A percentile compares a stretch with the other conserved stretches of the same genome.
phyloP scores from a whole-genome alignment of 1,140 invertebrate genomes.

The Bombus sylvicola region DNA sequence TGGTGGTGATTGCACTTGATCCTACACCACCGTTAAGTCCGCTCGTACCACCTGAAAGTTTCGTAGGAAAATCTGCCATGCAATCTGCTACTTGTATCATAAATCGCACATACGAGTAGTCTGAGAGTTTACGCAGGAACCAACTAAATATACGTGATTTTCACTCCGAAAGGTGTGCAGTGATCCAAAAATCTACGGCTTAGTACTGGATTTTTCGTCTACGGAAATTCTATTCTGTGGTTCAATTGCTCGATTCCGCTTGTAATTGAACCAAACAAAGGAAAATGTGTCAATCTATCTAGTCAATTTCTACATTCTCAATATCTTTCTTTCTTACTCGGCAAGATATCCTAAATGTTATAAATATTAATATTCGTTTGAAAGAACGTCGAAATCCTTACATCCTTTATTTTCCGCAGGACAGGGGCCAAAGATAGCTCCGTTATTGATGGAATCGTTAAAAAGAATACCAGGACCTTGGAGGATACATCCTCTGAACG shows the following conservation, averaged over 20 bases:
- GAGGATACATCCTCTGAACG: slow-evolving; percentile 91
- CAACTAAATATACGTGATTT: background rate
- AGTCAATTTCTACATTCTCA: background rate
- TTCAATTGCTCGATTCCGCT: too few relatives aligned
- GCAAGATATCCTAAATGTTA: background rate
- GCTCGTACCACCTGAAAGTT: slow-evolving; percentile 77
- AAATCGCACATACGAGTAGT: background rate
- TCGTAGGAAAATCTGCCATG: slow-evolving; percentile 69
- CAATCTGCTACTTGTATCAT: slow-evolving; percentile 57
- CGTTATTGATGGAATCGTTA: slow-evolving; percentile 85
- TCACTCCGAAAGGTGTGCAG: slow-evolving; percentile 26
- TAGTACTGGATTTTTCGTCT: background rate
- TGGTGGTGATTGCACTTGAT: slow-evolving; percentile 77
- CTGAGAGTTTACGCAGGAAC: background rate
- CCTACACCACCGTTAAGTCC: slow-evolving; percentile 59
- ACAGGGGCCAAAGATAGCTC: slow-evolving; percentile 89
- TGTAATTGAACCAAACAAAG: too few relatives aligned
- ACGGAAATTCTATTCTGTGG: background rate
- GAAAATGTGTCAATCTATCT: too few relatives aligned
- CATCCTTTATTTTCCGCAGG: slow-evolving; percentile 88
- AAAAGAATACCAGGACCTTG: slow-evolving; percentile 93
- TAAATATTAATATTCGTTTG: too few relatives aligned
- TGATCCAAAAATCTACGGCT: background rate
- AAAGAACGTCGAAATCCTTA: slow-evolving; percentile 77
- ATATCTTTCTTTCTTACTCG: background rate